Evolutionary conservation across 1,140 invertebrate genomes (phyloP).

Genomic region (Portunus trituberculatus): DNA sequence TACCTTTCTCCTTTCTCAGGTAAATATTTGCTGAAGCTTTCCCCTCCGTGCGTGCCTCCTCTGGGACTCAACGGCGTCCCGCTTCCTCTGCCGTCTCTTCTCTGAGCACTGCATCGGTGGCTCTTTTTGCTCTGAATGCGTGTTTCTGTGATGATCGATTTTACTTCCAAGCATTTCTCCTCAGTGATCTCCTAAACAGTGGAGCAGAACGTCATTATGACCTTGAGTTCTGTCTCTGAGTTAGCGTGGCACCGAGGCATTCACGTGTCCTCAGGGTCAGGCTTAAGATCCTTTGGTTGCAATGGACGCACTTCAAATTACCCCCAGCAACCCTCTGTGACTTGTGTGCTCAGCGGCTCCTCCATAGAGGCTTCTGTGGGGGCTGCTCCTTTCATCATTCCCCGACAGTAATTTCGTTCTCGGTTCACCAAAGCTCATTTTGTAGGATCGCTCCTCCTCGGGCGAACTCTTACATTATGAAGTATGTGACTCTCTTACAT

Average conservation of each 20-base stretch:
- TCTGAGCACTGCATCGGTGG: too few relatives aligned
- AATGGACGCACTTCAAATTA: neutral
- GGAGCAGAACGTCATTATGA: too few relatives aligned
- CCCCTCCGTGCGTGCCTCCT: too few relatives aligned
- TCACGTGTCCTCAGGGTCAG: neutral
- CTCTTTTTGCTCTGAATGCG: too few relatives aligned
- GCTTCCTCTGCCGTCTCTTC: too few relatives aligned
- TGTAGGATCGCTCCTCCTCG: neutral
- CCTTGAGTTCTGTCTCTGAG: neutral
- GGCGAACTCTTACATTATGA: neutral
- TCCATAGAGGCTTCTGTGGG: neutral
- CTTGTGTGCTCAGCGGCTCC: neutral
- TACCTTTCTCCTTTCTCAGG: too few relatives aligned
- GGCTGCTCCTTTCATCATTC: neutral
- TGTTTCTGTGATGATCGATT: too few relatives aligned
- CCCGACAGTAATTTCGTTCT: neutral
- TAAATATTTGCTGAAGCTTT: too few relatives aligned
- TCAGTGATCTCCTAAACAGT: too few relatives aligned
- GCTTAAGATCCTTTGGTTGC: too few relatives aligned
- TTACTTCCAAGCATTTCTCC: too few relatives aligned
- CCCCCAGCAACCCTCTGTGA: neutral
- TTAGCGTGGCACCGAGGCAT: neutral
- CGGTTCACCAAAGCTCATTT: neutral
- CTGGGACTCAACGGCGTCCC: too few relatives aligned
- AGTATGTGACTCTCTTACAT: neutral